Evolutionary conservation across 92 coral and sea anemone species (phyloP), one percentile per base, ranked within the genome.

Genomic region (Nematostella vectensis): DNA sequence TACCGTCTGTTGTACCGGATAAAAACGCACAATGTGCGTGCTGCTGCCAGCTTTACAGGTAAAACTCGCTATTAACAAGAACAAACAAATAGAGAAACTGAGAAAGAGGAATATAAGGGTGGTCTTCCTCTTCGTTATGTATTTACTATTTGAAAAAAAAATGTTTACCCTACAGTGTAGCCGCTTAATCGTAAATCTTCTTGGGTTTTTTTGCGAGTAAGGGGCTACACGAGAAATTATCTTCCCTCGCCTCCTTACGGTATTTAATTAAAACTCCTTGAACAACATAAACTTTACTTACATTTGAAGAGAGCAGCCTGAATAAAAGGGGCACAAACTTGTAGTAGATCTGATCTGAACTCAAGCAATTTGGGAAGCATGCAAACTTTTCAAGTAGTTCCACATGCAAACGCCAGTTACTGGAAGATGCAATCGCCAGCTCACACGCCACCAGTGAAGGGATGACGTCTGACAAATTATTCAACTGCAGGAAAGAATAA

Each of bases 331-430:
- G 96, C 8, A 93, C 99, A 75, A 93, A 93, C 67, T 93, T 93
- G 77, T 93, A 93, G 72, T 93, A 93, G 58, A 93, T 93, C 70
- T 93, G 99, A 52, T 93, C 99, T 28, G 99, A 93, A 0, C 96
- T 70, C 33, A 93, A 69, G 51, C 96, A 82, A 44, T 93, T 78
- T 10, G 89, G 88, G 48, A 93, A 87, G 54, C 96, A 78, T 12
- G 88, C 77, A 79, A 93, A 93, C 54, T 82, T 86, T 47, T 78
- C 94, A 47, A 93, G 75, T 38, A 86, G 78, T 49, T 93, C 80
- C 27, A 81, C 96, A 57, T 86, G 99, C 31, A 82, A 83, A 6
- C 99, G 81, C 99, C 99, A 93, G 77, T 93, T 93, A 54, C 95
- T 93, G 31, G 99, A 93, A 25, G 95, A 88, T 10, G 94, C 95